Base-by-base conservation (phyloP, 2,888 invertebrate genomes). In the Microctonus brassicae region DNA sequence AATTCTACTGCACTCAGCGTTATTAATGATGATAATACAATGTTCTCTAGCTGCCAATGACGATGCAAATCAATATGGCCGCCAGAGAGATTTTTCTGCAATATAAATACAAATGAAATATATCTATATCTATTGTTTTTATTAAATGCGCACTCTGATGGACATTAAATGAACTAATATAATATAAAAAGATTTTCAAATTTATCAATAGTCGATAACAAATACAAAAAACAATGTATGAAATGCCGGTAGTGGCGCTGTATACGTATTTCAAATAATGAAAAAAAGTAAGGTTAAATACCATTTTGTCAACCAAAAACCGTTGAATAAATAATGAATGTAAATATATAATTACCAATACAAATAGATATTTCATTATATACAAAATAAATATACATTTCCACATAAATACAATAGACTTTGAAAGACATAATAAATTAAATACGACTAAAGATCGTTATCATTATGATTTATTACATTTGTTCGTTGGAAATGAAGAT, bases 11-110 rank as follows among this genome's bases (percentile, higher is more conserved):
- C 47, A 47, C 47, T 17, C 1, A 9, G 17, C 2, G 47, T 47
- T 6, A n/a, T 6, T 7, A 17, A 47, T 17, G 17, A 47, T 39
- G 39, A n/a, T 39, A 39, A 39, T 13, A 39, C n/a, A n/a, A n/a
- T n/a, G n/a, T 39, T 55, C 34, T 69, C 64, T 42, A 22, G 58
- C 66, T 67, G 68, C 77, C 76, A 80, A 82, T 82, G 82, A 82
- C 82, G 77, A 72, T 78, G 82, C 82, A 82, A 76, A 79, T 78
- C 74, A 80, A 80, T 60, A 79, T 80, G 81, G 80, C 77, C 78
- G 22, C 24, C 20, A 29, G n/a, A n/a, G n/a, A n/a, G n/a, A n/a
- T n/a, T 17, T 47, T 47, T 47, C 17, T 7, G 17, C 17, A 47
- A 17, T 3, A 17, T 7, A 10, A 36, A 17, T 17, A 47, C 3